Base-by-base conservation (phyloP, 2,113 vertebrate genomes). In the Tichodroma muraria region DNA sequence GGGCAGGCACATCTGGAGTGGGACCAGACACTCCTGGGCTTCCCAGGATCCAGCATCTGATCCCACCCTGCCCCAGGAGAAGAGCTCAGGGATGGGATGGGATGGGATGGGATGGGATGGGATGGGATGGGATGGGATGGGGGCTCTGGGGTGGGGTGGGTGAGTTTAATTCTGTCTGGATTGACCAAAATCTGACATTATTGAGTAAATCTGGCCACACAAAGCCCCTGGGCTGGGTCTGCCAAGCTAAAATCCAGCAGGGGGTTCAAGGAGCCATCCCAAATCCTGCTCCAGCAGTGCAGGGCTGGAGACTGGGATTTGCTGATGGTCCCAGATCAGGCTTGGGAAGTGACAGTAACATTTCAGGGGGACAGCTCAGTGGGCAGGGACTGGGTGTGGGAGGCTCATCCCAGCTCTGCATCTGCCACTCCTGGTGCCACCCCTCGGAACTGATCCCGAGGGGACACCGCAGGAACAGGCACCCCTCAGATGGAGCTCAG, bases 11-110 rank as follows among this genome's bases (percentile, higher is more conserved):
- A 37, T 1, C 8, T 12, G 33, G 19, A 6, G 44, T 25, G 15
- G 27, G n/a, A 20, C 6, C 37, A 37, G 59, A 56, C 37, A 33
- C 15, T 12, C 6, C 18, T 24, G 49, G 45, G 53, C 15, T 10
- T 16, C 42, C 17, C 30, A 10, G n/a, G 44, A 13, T 31, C 56
- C 66, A 23, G 30, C 61, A 70, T 21, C 15, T 66, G 37, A 8
- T 76, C 47, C 60, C 45, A 53, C 33, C 13, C 71, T 56, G 63
- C 25, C 44, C 30, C 47, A 47, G 44, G 44, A 64, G 24, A 27
- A 27, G 31, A 1, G 7, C 23, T 30, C 13, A 0, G 5, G 19
- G 7, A 0, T 31, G 56, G 6, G 65, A 17, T 45, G 44, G 44
- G 44, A 45, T 45, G 44, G 45, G 45, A 49, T 49, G 23, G 47